Conservation (phyloP, 2,888 invertebrate genomes). For the Notodonta dromedarius region DNA sequence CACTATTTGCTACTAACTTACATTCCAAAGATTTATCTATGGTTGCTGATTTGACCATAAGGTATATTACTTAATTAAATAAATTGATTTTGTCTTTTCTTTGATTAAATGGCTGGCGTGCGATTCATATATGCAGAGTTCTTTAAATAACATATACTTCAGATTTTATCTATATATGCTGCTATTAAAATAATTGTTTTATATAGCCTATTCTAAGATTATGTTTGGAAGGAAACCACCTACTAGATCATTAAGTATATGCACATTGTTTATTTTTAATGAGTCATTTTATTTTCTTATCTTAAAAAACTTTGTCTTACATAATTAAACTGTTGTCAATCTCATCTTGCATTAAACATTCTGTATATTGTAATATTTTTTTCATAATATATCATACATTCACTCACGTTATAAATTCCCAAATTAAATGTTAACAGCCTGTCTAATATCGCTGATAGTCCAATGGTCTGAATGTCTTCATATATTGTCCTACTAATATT, state of each 20-base stretch:
- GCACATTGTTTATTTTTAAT: conserved; percentile 1
- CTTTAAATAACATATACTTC: too few species aligned
- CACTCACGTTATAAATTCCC: too few species aligned
- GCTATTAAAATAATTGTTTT: not conserved
- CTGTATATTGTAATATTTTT: too few species aligned
- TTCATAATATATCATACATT: too few species aligned
- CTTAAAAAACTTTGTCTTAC: not conserved
- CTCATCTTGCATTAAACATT: conserved; percentile 3
- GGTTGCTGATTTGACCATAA: not conserved
- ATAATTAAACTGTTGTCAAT: not conserved
- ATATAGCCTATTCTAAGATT: not conserved
- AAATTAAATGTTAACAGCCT: too few species aligned
- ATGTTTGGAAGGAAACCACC: conserved; percentile 6
- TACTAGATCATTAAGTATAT: conserved; percentile 9
- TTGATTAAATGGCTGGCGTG: not conserved
- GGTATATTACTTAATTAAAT: not conserved
- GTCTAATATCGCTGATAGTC: too few species aligned
- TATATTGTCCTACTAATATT: too few species aligned
- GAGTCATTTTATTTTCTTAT: not conserved
- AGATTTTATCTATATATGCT: not conserved
- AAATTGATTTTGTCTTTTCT: not conserved
- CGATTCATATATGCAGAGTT: not conserved
- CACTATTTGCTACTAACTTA: not conserved
- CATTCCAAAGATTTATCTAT: conserved; percentile 2
- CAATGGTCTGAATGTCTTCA: too few species aligned